Base-by-base conservation (phyloP, 2,113 vertebrate genomes). In the Zosterops japonicus region DNA sequence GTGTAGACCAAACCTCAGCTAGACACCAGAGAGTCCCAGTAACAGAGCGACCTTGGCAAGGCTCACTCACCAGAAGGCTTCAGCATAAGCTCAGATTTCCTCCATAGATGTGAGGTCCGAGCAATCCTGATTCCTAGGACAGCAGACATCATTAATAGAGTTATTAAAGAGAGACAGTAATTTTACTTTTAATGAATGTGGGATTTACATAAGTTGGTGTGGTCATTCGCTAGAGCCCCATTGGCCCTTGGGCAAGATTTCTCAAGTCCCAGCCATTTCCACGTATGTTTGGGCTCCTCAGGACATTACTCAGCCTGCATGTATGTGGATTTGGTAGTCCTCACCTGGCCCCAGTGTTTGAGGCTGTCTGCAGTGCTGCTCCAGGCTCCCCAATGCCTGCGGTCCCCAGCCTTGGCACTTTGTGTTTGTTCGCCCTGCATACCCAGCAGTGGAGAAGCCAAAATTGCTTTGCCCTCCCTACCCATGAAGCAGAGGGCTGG, bases 121-220 rank as follows among this genome's bases (percentile, higher is more conserved):
- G 69, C 61, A 52, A 31, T 56, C 10, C 29, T 89, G 24, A 11
- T 68, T 94, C 70, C n/a, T 60, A 64, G 87, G 60, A 68, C 44
- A 87, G 52, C 65, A 93, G 74, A n/a, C 49, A 36, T 47, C 69
- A 31, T 82, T 84, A 95, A 75, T 1, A 2, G 36, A 39, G 47
- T 71, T 67, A 71, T 89, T 93, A 95, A 91, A 87, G 27, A 63
- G 61, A 93, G 70, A 78, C 24, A 52, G 72, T 87, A 53, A 91
- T 95, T 94, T 91, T 78, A 89, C 81, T 82, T 95, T 42, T 87
- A 71, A 90, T 85, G 78, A 82, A 52, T 68, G 84, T 87, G 93
- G 81, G 74, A 84, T 89, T 81, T 52, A 41, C 65, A 78, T 35
- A 65, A 56, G 39, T 75, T 87, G 0, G 7, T 8, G 33, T 0